Evolutionary conservation across 1,140 invertebrate species (phyloP), one percentile per base, ranked within the genome.

Genomic region (Zaprionus camerounensis): DNA sequence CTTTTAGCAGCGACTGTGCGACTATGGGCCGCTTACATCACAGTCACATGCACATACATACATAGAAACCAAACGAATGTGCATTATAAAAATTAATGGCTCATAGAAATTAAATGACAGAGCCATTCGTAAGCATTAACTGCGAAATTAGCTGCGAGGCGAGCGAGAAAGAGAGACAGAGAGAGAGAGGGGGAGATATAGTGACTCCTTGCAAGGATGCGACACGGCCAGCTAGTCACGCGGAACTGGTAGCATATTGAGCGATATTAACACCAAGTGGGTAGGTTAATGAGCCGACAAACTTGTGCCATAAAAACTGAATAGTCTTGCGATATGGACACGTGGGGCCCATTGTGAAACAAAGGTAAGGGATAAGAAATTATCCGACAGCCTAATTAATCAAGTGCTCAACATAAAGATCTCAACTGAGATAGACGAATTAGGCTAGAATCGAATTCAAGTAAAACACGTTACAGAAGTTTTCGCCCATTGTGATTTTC

Each of bases 61-160:
- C 17, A 59, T 13, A 34, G 38, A 67, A 71, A 70, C 56, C 41
- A 62, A 87, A 72, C 57, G 63, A 76, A 76, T 79, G 63, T 61
- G 78, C 71, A 81, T 84, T 88, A 88, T 84, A 88, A 76, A 84
- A 88, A 87, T 87, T 79, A 84, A 87, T 87, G 84, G 77, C 81
- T 76, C 74, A 88, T 84, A 76, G 69, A 88, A 88, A 88, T 90
- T 73, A 88, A 90, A 88, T 73, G 85, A 74, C 74, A 78, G n/a
- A 17, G 78, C 65, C 75, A 90, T 88, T 90, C 85, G 75, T 88
- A 84, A 83, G 78, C 71, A 80, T 87, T 87, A 87, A 71, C 74
- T 41, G 51, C 69, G 71, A 76, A 84, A 88, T 88, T 88, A 87
- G 84, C 73, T 72, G 58, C n/a, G 3, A 22, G 53, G 0, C 36